Conservation (phyloP, 1,140 invertebrate genomes). For the Ceratosolen solmsi region DNA sequence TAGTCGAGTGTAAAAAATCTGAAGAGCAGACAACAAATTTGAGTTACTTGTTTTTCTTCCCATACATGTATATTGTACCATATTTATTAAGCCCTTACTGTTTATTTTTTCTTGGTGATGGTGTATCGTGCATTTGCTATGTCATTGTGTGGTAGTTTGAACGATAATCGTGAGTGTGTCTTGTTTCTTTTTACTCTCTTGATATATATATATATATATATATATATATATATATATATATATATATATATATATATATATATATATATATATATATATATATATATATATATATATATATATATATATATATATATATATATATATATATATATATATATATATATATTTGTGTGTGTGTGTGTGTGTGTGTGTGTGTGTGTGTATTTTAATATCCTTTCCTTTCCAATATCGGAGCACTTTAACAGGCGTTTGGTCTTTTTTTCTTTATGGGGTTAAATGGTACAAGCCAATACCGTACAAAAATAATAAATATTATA, state of each 20-base stretch:
- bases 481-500: constrained; percentile 15
- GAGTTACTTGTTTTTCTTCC: constrained; percentile 29
- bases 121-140: constrained; percentile 73
- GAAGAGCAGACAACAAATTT: constrained; percentile 59
- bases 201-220: neutral
- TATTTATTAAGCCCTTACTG: constrained; percentile 28
- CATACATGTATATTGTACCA: constrained; percentile 60
- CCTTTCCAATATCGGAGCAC: neutral
- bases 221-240: too few species aligned
- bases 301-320: neutral
- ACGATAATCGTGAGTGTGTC: constrained; percentile 55
- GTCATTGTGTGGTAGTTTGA: constrained; percentile 68
- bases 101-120: constrained; percentile 71
- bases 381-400: constrained; percentile 42
- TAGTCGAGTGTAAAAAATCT: constrained; percentile 68
- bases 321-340: constrained; percentile 46
- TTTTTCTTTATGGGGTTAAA: constrained; percentile 44
- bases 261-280: neutral
- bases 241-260: too few species aligned
- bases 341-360: constrained; percentile 31
- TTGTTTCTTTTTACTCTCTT: constrained; percentile 49
- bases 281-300: constrained; percentile 1
- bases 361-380: too few species aligned
- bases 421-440: constrained; percentile 47
- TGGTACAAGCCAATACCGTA: constrained; percentile 24